Base-by-base conservation (phyloP, 2,888 invertebrate species). In the Athetis lepigone region DNA sequence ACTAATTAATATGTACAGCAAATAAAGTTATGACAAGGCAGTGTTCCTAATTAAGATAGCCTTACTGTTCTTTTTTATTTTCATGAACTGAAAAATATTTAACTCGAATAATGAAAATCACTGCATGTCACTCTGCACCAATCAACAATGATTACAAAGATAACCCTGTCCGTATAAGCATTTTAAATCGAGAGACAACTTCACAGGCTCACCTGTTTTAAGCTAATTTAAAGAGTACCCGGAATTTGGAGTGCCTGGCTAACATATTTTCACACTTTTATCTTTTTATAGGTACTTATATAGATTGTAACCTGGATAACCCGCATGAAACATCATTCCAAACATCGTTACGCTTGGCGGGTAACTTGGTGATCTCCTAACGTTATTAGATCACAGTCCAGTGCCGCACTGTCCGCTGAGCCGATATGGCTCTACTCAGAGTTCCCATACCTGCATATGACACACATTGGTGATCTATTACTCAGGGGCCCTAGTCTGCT, bases 351-450 rank as follows among this genome's bases (percentile, higher is more conserved):
- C 50, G 29, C 40, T 70, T 54, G 18, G 7, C 45, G 8, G 39
- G 13, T 45, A 55, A 21, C 47, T 37, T 37, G 56, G 49, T 62
- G 75, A 57, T 50, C 62, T 54, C 25, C 6, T 70, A 46, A 63
- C 57, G 54, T 50, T 40, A 42, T 75, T 63, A 62, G n/a, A 45
- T 75, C 49, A 54, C 50, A 50, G 33, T 21, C 36, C 36, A 39
- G 27, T 40, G 39, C 23, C 37, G 33, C 33, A 39, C 18, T 54
- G 56, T 7, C 40, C 70, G 37, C 49, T 75, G 63, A 70, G 52
- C 49, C 52, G 75, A 18, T 8, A 50, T 75, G 75, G 75, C 56
- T 23, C 36, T 52, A 52, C 36, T 33, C 52, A 29, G 49, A 69
- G 21, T 29, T 50, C 68, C 56, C 37, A 39, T 39, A 23, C 21